phyloP scores from a whole-genome alignment of 2,888 invertebrate genomes.

The Alentia gelatinosa region DNA sequence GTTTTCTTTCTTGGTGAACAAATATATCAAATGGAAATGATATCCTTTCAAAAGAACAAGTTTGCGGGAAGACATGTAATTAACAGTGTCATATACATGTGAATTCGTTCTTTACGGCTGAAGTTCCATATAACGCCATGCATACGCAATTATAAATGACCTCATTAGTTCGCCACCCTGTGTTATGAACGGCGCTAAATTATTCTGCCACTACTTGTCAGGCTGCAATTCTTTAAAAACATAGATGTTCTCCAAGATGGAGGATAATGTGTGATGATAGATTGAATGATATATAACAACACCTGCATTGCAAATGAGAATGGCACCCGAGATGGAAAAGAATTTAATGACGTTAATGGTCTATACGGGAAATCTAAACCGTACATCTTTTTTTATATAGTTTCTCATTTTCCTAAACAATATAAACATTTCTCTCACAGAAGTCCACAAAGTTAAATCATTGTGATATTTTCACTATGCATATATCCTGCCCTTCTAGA shows the following conservation, averaged over 20 bases:
- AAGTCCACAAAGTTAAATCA: no score
- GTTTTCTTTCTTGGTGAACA: no score
- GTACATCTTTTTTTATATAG: background rate
- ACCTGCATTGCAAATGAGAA: background rate
- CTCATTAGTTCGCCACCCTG: background rate
- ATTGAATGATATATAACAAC: background rate
- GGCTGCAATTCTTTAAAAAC: background rate
- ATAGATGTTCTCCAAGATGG: background rate
- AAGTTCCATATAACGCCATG: no score
- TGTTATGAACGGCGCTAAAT: background rate
- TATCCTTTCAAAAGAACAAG: no score
- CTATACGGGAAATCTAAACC: background rate
- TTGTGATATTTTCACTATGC: no score
- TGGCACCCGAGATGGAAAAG: background rate
- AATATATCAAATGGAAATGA: no score
- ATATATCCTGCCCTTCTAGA: no score
- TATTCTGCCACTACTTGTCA: background rate
- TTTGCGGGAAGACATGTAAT: no score
- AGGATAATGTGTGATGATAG: background rate
- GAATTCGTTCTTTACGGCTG: no score
- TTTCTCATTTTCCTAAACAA: background rate
- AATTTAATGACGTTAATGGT: slow-evolving; percentile 1
- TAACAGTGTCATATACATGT: no score
- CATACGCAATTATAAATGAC: background rate
- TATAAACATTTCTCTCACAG: no score